Conservation (phyloP, 2,113 vertebrate genomes). For the Ploceus nigricollis region DNA sequence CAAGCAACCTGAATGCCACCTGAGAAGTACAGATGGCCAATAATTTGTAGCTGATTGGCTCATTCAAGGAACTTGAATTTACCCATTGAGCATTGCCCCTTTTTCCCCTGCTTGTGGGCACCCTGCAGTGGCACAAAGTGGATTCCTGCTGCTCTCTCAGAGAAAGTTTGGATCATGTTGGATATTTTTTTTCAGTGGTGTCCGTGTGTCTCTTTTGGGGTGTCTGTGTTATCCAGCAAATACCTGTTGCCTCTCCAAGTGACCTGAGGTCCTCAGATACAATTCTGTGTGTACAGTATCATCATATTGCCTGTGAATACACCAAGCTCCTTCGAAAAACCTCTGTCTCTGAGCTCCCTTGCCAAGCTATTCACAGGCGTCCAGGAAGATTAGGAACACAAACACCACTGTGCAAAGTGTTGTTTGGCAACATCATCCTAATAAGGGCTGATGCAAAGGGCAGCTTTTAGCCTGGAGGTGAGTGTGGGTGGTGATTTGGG, state of each 20-base stretch:
- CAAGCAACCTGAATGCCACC: background rate
- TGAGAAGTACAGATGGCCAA: background rate
- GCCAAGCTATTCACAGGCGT: background rate
- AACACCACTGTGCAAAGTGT: background rate
- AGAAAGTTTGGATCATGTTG: background rate
- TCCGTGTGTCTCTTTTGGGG: background rate
- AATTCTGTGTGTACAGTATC: background rate
- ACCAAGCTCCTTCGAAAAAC: background rate
- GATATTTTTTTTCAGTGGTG: background rate
- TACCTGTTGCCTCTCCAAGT: background rate
- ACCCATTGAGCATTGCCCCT: background rate
- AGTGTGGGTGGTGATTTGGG: background rate
- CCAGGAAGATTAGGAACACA: background rate
- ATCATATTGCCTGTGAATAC: background rate
- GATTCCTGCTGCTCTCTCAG: background rate
- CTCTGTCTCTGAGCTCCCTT: background rate
- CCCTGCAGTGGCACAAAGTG: background rate
- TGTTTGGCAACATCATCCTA: background rate
- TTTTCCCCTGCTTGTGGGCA: background rate
- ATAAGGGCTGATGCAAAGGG: background rate
- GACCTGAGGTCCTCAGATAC: background rate
- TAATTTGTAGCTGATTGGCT: background rate
- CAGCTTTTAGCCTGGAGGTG: background rate
- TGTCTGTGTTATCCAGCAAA: background rate
- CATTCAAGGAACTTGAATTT: background rate